Base-by-base conservation (phyloP, 2,113 vertebrate genomes). In the Scytalopus superciliaris region DNA sequence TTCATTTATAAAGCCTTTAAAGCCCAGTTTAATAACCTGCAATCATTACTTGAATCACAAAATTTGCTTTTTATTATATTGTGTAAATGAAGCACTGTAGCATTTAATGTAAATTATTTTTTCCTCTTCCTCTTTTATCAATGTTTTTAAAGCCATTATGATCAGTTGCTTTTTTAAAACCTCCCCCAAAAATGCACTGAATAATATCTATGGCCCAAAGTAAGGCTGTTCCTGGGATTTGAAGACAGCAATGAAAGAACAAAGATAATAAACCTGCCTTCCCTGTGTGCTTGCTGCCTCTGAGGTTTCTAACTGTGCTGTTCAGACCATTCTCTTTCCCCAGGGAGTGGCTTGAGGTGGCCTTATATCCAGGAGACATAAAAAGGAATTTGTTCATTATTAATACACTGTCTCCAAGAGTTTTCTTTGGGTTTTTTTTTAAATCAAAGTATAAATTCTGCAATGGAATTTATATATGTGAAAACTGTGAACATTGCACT, bases 1-100 rank as follows among this genome's bases (percentile, higher is more conserved):
- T 91, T 94, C 84, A 83, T 94, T 96, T 96, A 94, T 89, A 87
- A 96, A 94, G 84, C 69, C 76, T 80, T 94, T 94, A 96, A 95
- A 91, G 84, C 52, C 67, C 87, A 72, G 69, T 93, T 96, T 96
- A 96, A 96, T 96, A 96, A 95, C 87, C 59, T 78, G 80, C 84
- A 97, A 94, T 95, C 82, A 92, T 93, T 90, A 94, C 75, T 68
- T 85, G 92, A 93, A 93, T 96, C 82, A 89, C 92, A 96, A 91
- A 96, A 91, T 94, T 89, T 95, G 45, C 56, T 92, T 94, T 96
- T 92, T 93, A 95, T 90, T 93, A 91, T 94, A 84, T 87, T 93
- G 76, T 50, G 76, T 86, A 94, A 94, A 95, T 64, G 85, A 96
- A 96, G 73, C 77, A 76, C 64, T 59, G 72, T 44, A 82, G 83